phyloP scores from a whole-genome alignment of 2,113 vertebrate genomes.

The Neolamprologus modestus region DNA sequence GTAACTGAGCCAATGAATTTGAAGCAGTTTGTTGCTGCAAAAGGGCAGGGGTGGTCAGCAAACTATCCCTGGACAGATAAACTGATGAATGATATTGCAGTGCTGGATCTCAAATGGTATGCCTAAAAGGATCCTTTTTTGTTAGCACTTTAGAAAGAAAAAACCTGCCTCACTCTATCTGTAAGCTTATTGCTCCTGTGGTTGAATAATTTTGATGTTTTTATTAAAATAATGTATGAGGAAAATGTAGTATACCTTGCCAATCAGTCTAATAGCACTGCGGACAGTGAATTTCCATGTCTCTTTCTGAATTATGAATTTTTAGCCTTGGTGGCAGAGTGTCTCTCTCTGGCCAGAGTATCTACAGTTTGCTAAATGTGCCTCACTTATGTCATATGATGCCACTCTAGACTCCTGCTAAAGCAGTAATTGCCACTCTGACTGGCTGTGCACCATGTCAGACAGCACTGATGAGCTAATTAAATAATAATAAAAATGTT shows the following conservation, averaged over 20 bases:
- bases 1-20: constrained; percentile 38
- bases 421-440: constrained; percentile 33
- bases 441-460: constrained; percentile 11
- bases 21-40: constrained; percentile 12
- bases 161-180: background rate
- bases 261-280: background rate
- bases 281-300: background rate
- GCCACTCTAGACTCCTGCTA: constrained; percentile 18
- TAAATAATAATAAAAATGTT: constrained; percentile 8
- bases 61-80: background rate
- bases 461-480: constrained; percentile 35
- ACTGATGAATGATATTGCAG: constrained; percentile 7
- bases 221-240: background rate
- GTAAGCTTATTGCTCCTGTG: background rate
- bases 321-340: background rate
- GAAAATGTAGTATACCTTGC: background rate
- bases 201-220: background rate
- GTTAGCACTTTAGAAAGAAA: background rate
- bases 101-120: background rate
- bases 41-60: background rate
- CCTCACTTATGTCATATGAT: constrained; percentile 45
- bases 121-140: background rate
- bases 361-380: constrained; percentile 33
- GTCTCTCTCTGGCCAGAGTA: constrained; percentile 4
- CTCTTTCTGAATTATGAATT: constrained; percentile 1